These are phyloP conservation scores for Apotomis betuletana DNA, from an alignment of 2,888 invertebrate species.

Conservation along the genomic window DNA sequence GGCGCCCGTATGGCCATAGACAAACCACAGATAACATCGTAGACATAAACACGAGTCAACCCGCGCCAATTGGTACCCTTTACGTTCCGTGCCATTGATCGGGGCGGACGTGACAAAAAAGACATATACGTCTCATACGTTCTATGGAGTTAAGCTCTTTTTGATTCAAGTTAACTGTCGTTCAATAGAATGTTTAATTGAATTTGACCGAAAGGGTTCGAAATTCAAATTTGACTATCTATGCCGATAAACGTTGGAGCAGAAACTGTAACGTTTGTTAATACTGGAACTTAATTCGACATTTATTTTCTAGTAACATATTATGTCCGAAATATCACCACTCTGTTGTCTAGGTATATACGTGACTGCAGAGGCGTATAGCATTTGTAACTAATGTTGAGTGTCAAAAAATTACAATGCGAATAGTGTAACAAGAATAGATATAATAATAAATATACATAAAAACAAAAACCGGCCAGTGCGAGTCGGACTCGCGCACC, in stretches of 20 bases:
- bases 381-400: no score
- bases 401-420: no score
- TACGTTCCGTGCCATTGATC: slow-evolving; percentile 47
- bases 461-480: no score
- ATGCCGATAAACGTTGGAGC: slow-evolving; percentile 8
- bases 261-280: background rate
- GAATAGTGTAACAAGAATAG: no score
- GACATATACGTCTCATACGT: background rate
- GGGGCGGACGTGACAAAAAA: slow-evolving; percentile 16
- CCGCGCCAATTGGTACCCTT: slow-evolving; percentile 74
- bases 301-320: no score
- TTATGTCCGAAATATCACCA: no score
- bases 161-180: slow-evolving; percentile 44
- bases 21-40: slow-evolving; percentile 77
- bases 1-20: slow-evolving; percentile 70
- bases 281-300: no score
- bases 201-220: slow-evolving; percentile 69
- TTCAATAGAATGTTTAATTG: slow-evolving; percentile 76
- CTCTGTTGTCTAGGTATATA: no score
- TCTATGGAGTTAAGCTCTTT: slow-evolving; percentile 1
- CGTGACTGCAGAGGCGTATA: no score
- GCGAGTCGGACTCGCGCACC: no score
- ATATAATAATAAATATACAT: no score
- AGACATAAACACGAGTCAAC: slow-evolving; percentile 73
- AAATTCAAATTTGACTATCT: slow-evolving; percentile 53